Base-by-base conservation (phyloP, 2,113 vertebrate species). In the Hystrix cristata region DNA sequence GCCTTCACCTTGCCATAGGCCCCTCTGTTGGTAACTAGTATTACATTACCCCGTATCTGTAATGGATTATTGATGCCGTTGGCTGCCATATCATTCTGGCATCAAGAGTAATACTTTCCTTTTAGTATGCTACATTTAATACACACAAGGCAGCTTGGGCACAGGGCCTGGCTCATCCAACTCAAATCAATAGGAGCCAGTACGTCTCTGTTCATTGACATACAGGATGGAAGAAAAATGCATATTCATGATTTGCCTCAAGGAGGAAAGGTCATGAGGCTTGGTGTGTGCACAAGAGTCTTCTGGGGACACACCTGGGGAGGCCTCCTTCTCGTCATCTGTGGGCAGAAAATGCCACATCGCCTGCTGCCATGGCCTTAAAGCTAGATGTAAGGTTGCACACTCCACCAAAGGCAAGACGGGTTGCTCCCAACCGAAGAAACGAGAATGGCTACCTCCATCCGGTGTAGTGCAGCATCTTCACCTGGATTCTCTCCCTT, bases 11-110 rank as follows among this genome's bases (percentile, higher is more conserved):
- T 55, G 67, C 67, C 84, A 97, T 92, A 95, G 97, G 74, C 62
- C 92, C 94, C 92, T 97, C 96, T 46, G 90, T 94, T 97, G 98
- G 98, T 96, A 97, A 98, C 98, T 97, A 97, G 96, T 71, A 95
- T 93, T 97, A 92, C 89, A 95, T 97, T 97, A 97, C 92, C 97
- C 74, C 97, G 86, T 97, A 97, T 96, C 96, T 98, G 97, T 97
- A 98, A 98, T 97, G 97, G 98, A 98, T 97, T 98, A 98, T 98
- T 95, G 96, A 98, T 97, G 97, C 95, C 65, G 96, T 83, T 97
- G 98, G 97, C 96, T 97, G 97, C 65, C 83, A 97, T 95, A 83
- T 82, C 97, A 98, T 97, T 97, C 98, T 69, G 0, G 96, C 89
- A 98, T 98, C 97, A 96, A 11, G 96, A 97, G 97, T 13, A 67